phyloP scores from a whole-genome alignment of 1,140 invertebrate species.

The Theocolax elegans region DNA sequence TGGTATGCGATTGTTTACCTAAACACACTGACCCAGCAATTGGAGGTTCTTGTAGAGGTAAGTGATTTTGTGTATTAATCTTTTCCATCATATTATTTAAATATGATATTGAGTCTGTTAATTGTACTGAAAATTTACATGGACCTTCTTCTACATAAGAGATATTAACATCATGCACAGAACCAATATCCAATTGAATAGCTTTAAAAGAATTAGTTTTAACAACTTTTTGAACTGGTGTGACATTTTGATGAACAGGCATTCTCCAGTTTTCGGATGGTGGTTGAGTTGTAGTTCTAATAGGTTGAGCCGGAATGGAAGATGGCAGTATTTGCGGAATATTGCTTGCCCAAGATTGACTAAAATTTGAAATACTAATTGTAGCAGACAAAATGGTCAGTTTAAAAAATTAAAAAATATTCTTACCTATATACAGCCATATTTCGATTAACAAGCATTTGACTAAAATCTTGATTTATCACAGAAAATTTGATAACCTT shows the following conservation, averaged over 20 bases:
- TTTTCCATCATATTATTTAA: slow-evolving; percentile 75
- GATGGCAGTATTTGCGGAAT: neutral
- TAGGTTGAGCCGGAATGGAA: neutral
- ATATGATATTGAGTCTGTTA: slow-evolving; percentile 69
- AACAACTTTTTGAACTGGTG: slow-evolving; percentile 24
- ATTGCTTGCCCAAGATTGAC: neutral
- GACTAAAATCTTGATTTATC: slow-evolving; percentile 53
- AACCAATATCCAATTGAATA: slow-evolving; percentile 69
- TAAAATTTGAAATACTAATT: slow-evolving; percentile 1
- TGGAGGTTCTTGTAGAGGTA: slow-evolving; percentile 72
- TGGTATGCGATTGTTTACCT: slow-evolving; percentile 74
- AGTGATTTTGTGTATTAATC: slow-evolving; percentile 68
- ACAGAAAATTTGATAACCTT: slow-evolving; percentile 51
- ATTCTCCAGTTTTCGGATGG: slow-evolving; percentile 25
- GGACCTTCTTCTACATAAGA: slow-evolving; percentile 83
- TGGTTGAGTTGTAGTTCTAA: neutral
- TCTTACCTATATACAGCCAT: slow-evolving; percentile 44
- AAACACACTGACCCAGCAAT: slow-evolving; percentile 78
- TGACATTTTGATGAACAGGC: slow-evolving; percentile 9
- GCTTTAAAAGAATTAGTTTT: slow-evolving; percentile 69
- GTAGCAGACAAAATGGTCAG: too few species aligned
- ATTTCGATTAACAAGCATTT: slow-evolving; percentile 47
- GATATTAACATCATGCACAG: slow-evolving; percentile 74
- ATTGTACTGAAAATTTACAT: slow-evolving; percentile 77
- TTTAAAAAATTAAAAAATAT: neutral